phyloP scores from a whole-genome alignment of 2,113 vertebrate species.

The Limnothrissa miodon region DNA sequence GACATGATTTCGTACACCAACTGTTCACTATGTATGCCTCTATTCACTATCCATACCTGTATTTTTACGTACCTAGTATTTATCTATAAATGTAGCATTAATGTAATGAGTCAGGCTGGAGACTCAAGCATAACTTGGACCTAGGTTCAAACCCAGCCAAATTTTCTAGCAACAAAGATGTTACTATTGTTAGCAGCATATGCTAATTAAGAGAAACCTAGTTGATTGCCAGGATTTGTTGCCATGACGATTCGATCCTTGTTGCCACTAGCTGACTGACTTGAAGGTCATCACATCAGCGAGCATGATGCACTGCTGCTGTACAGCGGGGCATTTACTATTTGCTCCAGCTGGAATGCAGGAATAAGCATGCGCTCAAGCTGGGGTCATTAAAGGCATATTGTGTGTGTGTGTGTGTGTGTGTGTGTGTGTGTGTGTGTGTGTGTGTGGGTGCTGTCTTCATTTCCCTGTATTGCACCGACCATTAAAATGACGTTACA shows the following conservation, averaged over 20 bases:
- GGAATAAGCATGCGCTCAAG: background rate
- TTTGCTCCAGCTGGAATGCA: background rate
- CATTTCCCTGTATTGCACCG: background rate
- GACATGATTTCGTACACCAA: no score
- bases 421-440: conserved; percentile 4
- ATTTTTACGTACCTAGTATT: no score
- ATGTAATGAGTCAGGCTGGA: no score
- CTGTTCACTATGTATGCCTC: no score
- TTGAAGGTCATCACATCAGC: conserved; percentile 6
- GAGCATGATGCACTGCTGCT: background rate
- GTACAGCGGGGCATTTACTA: background rate
- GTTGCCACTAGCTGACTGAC: background rate
- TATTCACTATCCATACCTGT: no score
- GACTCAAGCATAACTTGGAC: no score
- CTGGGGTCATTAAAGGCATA: background rate
- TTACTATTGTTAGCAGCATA: background rate
- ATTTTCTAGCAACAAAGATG: background rate
- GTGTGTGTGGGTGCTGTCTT: background rate
- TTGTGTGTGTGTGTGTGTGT: background rate
- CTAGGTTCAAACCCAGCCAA: background rate
- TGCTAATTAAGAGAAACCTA: background rate
- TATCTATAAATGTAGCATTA: no score
- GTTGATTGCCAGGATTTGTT: background rate
- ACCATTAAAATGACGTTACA: background rate
- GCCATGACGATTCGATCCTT: background rate